Conservation (phyloP, 2,888 invertebrate genomes). For the Seira musarum region DNA sequence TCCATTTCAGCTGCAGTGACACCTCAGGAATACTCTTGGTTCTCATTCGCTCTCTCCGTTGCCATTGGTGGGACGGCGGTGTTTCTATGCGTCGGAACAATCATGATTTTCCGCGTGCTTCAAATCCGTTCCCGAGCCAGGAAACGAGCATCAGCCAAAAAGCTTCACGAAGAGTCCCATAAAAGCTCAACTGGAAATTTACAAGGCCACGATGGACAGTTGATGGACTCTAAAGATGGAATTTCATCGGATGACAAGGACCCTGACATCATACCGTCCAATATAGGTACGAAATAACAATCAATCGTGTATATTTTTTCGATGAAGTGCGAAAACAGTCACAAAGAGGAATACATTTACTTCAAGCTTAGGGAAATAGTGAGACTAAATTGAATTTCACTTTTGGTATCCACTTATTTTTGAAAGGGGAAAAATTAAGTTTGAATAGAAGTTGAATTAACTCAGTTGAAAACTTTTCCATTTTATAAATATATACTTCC, state of each 20-base stretch:
- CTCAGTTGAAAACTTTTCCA: too few species aligned
- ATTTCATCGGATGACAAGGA: constrained; percentile 76
- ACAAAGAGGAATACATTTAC: too few species aligned
- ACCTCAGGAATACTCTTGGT: constrained; percentile 67
- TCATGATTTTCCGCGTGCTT: constrained; percentile 65
- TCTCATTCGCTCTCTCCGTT: constrained; percentile 69
- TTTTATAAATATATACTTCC: too few species aligned
- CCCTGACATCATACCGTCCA: constrained; percentile 84
- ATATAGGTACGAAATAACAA: constrained; percentile 81
- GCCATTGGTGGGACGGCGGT: constrained; percentile 68
- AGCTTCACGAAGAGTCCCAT: constrained; percentile 60
- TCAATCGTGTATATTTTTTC: too few species aligned
- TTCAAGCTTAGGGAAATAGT: too few species aligned
- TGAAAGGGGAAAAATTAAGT: too few species aligned
- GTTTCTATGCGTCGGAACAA: constrained; percentile 67
- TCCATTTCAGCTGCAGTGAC: constrained; percentile 60
- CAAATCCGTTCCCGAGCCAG: constrained; percentile 65
- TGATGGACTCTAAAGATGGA: constrained; percentile 68
- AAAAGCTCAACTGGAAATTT: constrained; percentile 59
- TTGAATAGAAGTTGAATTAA: too few species aligned
- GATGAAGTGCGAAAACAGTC: too few species aligned
- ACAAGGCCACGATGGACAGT: constrained; percentile 62
- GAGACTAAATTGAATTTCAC: too few species aligned
- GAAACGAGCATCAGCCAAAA: constrained; percentile 65
- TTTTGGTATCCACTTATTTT: too few species aligned